phyloP scores from a whole-genome alignment of 2,797 vertebrate species.

The Pseudomugil gertrudae region DNA sequence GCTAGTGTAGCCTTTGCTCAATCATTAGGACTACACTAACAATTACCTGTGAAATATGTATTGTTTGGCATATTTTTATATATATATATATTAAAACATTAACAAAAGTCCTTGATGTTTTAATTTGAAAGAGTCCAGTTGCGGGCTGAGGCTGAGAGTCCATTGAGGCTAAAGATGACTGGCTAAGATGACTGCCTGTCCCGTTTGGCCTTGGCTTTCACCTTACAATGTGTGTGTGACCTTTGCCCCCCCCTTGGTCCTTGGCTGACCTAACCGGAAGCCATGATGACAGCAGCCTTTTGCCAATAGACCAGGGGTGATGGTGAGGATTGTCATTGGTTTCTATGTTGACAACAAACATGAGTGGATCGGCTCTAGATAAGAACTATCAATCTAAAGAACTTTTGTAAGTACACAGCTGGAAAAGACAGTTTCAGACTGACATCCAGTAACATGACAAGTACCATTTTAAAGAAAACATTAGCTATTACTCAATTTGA shows the following conservation, averaged over 20 bases:
- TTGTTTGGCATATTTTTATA: constrained; percentile 69
- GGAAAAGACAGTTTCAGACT: constrained; percentile 46
- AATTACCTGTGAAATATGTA: constrained; percentile 75
- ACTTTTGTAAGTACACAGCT: constrained; percentile 72
- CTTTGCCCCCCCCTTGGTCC: constrained; percentile 99
- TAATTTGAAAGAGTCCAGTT: constrained; percentile 99
- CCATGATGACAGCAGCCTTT: constrained; percentile 99
- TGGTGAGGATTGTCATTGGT: constrained; percentile 99
- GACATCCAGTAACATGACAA: constrained; percentile 40
- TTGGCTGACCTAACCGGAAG: constrained; percentile 99
- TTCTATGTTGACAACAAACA: constrained; percentile 86
- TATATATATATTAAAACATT: constrained; percentile 87
- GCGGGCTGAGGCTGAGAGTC: constrained; percentile 99
- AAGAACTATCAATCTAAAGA: constrained; percentile 65
- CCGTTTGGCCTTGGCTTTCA: constrained; percentile 99
- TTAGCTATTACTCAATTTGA: constrained; percentile 47
- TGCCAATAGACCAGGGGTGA: constrained; percentile 99
- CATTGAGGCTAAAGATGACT: constrained; percentile 95
- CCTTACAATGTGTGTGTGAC: constrained; percentile 99
- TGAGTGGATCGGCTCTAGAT: constrained; percentile 74
- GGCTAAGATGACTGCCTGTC: constrained; percentile 99
- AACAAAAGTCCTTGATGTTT: constrained; percentile 99
- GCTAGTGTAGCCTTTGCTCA: constrained; percentile 35
- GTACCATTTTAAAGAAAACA: constrained; percentile 9
- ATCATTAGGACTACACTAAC: constrained; percentile 52